Percentiles rank a stretch among this genome's conserved stretches.
phyloP scores from a whole-genome alignment of 1,140 invertebrate genomes.

The Dendroctonus valens region DNA sequence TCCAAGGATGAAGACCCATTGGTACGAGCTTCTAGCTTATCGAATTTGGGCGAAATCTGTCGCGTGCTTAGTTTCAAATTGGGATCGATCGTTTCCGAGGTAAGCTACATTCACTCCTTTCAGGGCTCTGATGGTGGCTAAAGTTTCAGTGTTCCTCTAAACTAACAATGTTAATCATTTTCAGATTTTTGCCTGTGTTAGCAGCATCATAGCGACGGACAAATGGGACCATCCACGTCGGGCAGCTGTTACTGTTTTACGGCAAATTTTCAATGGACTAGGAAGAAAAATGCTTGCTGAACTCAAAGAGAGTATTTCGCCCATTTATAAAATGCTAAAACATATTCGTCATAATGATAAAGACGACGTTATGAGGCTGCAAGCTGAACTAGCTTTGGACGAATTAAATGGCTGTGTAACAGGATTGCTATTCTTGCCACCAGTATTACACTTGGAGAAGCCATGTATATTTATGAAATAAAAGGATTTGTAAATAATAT shows the following conservation, averaged over 20 bases:
- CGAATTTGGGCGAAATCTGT: slow-evolving; percentile 83
- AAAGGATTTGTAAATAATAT: no score
- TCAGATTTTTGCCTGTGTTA: slow-evolving; percentile 70
- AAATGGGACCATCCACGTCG: slow-evolving; percentile 68
- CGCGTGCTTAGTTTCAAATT: slow-evolving; percentile 72
- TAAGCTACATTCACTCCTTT: slow-evolving; percentile 46
- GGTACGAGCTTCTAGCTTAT: slow-evolving; percentile 79
- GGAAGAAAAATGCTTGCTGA: slow-evolving; percentile 65
- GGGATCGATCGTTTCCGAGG: slow-evolving; percentile 70
- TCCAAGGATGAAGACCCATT: slow-evolving; percentile 68
- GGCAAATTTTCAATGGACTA: slow-evolving; percentile 70
- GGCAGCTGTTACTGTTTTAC: slow-evolving; percentile 75
- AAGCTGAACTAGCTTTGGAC: slow-evolving; percentile 72
- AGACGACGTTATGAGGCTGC: slow-evolving; percentile 68
- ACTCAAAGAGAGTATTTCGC: slow-evolving; percentile 64
- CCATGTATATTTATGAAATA: no score
- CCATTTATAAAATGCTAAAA: slow-evolving; percentile 71
- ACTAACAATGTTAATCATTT: slow-evolving; percentile 5
- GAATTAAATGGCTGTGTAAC: slow-evolving; percentile 61
- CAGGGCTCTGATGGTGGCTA: not conserved
- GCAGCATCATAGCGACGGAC: slow-evolving; percentile 66
- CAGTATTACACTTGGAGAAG: no score
- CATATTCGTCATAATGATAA: slow-evolving; percentile 61
- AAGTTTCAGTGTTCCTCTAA: slow-evolving; percentile 11
- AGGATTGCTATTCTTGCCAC: no score